Evolutionary conservation across 2,797 vertebrate genomes (phyloP), one percentile per base, ranked within the genome.

Genomic region (Gephyroberyx darwinii): DNA sequence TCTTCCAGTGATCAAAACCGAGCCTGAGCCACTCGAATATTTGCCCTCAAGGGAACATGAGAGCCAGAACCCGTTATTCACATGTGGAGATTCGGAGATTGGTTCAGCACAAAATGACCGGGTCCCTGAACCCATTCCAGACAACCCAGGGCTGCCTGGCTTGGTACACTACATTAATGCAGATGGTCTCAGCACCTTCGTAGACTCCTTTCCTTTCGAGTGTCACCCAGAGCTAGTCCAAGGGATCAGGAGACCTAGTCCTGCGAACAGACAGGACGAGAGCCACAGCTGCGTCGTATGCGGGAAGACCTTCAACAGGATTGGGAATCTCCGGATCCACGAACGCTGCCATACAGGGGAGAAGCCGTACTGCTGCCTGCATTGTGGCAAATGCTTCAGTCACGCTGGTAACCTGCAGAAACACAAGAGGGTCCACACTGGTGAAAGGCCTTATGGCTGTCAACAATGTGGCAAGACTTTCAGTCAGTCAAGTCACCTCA

Each of bases 361-460:
- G 57, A 93, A 89, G 51, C 93, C 91, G 0, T 91, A 93, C 0
- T 82, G 87, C 52, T 93, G 92, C 52, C 0, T 86, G 3, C 92
- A 91, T 80, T 93, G 92, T 4, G 92, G 90, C 5, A 85, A 85
- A 31, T 69, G 88, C 16, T 93, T 93, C 54, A 89, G 80, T 58
- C 92, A 92, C 77, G 87, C 89, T 0, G 90, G 92, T 26, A 91
- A 93, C 79, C 87, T 93, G 58, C 92, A 89, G 37, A 93, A 93
- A 77, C 93, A 93, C 74, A 90, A 88, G 77, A 81, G 91, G 53
- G 90, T 93, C 20, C 93, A 93, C 79, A 92, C 91, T 0, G 92
- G 93, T 2, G 91, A 93, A 83, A 93, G 92, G 67, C 92, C 93
- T 0, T 92, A 92, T 69, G 88, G 85, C 71, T 93, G 92, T 73